phyloP scores from a whole-genome alignment of 2,888 invertebrate species.

The Rhorus exstirpatorius region DNA sequence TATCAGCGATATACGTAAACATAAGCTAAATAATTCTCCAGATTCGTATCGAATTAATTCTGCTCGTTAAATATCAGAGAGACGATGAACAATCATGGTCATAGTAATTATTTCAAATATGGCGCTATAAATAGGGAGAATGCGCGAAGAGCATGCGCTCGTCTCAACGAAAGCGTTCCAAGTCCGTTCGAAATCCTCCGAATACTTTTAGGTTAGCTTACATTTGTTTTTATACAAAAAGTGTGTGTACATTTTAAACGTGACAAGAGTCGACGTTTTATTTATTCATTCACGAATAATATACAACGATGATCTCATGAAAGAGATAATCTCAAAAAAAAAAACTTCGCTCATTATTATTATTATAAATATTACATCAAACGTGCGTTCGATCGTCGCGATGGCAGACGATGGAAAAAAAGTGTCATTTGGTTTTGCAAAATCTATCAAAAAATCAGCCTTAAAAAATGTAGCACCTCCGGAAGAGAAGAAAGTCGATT shows the following conservation, averaged over 20 bases:
- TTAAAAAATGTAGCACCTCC: slow-evolving; percentile 82
- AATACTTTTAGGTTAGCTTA: slow-evolving; percentile 28
- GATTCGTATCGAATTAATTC: too few relatives aligned
- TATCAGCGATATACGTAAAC: too few relatives aligned
- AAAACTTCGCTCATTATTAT: background rate
- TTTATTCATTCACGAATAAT: slow-evolving; percentile 40
- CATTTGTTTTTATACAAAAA: slow-evolving; percentile 35
- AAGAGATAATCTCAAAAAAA: background rate
- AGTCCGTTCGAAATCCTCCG: background rate
- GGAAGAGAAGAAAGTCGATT: slow-evolving; percentile 89
- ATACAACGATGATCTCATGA: slow-evolving; percentile 6
- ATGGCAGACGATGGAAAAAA: slow-evolving; percentile 89
- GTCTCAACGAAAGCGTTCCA: too few relatives aligned
- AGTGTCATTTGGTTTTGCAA: slow-evolving; percentile 93
- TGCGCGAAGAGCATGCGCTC: too few relatives aligned
- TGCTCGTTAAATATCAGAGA: too few relatives aligned
- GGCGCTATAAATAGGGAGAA: too few relatives aligned
- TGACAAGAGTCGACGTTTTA: background rate
- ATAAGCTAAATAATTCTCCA: too few relatives aligned
- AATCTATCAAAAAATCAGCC: slow-evolving; percentile 88
- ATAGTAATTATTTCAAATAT: too few relatives aligned
- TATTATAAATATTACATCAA: background rate
- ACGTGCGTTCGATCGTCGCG: slow-evolving; percentile 44
- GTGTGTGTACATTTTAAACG: background rate
- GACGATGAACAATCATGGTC: too few relatives aligned